Evolutionary conservation across 2,797 vertebrate genomes (phyloP).

Genomic region (Pseudochirops cupreus): DNA sequence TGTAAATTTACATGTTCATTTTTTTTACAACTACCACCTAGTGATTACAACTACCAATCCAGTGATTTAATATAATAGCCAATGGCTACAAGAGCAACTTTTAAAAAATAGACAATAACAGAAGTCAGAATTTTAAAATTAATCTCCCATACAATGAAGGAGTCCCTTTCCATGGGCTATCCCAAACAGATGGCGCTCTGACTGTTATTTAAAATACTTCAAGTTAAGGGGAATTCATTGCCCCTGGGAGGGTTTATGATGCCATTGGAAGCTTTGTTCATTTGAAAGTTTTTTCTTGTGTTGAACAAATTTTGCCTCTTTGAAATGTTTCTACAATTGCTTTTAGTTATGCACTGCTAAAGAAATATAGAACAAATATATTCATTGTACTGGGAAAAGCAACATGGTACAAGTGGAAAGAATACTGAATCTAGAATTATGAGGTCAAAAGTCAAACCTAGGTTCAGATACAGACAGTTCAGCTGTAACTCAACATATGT

Average conservation of each 20-base stretch:
- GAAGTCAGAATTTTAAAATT: background rate
- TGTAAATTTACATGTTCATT: constrained; percentile 27
- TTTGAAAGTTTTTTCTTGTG: background rate
- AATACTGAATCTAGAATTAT: background rate
- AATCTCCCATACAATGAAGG: background rate
- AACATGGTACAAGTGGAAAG: background rate
- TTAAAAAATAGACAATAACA: background rate
- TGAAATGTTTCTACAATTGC: background rate
- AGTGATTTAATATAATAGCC: background rate
- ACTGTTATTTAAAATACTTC: background rate
- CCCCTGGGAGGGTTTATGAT: background rate
- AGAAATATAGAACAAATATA: background rate
- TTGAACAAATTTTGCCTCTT: background rate
- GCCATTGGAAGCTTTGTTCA: background rate
- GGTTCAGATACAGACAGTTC: background rate
- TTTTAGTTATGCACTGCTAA: background rate
- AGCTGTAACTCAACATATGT: background rate
- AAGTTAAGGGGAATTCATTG: background rate
- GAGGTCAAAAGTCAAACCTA: background rate
- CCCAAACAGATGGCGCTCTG: background rate
- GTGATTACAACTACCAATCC: background rate
- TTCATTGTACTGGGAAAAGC: background rate
- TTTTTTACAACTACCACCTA: background rate
- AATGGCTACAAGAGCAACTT: background rate
- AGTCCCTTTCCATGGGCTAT: background rate